These are phyloP conservation scores for Brachionus paranguensis DNA, from an alignment of 1,140 invertebrate species.

Conservation along the genomic window DNA sequence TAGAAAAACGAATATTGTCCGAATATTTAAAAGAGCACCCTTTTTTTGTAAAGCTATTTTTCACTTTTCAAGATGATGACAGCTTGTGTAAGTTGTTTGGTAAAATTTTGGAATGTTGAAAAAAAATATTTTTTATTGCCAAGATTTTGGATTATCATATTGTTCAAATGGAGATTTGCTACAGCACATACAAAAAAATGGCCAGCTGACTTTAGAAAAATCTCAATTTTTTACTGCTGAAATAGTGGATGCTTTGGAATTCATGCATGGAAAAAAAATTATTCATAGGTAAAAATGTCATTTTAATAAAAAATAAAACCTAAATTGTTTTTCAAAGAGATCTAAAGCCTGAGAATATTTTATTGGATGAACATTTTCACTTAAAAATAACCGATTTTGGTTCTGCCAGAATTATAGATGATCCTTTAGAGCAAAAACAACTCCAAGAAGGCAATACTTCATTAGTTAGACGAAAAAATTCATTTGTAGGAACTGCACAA, in stretches of 20 bases:
- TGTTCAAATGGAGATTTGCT: conserved; percentile 88
- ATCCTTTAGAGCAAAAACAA: conserved; percentile 38
- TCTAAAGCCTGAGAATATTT: conserved; percentile 63
- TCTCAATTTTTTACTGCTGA: conserved; percentile 89
- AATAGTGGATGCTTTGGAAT: conserved; percentile 80
- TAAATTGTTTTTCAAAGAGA: conserved; percentile 47
- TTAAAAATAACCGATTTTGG: conserved; percentile 95
- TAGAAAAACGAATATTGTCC: conserved; percentile 78
- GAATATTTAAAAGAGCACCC: conserved; percentile 53
- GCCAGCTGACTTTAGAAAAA: conserved; percentile 78
- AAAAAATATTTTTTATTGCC: not conserved
- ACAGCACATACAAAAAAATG: conserved; percentile 80
- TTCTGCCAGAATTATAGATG: conserved; percentile 75
- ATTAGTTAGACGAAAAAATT: conserved; percentile 59
- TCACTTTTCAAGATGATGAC: conserved; percentile 88
- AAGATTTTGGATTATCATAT: conserved; percentile 88
- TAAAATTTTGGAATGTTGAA: conserved; percentile 41
- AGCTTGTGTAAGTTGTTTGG: conserved; percentile 66
- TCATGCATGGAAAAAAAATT: conserved; percentile 79
- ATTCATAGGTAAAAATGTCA: conserved; percentile 68
- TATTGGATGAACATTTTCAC: conserved; percentile 86
- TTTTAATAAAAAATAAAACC: not conserved
- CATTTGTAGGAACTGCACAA: conserved; percentile 97
- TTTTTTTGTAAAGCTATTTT: conserved; percentile 86
- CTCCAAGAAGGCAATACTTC: not conserved